Evolutionary conservation across 2,797 vertebrate species (phyloP).

Genomic region (Sebastes diploproa): DNA sequence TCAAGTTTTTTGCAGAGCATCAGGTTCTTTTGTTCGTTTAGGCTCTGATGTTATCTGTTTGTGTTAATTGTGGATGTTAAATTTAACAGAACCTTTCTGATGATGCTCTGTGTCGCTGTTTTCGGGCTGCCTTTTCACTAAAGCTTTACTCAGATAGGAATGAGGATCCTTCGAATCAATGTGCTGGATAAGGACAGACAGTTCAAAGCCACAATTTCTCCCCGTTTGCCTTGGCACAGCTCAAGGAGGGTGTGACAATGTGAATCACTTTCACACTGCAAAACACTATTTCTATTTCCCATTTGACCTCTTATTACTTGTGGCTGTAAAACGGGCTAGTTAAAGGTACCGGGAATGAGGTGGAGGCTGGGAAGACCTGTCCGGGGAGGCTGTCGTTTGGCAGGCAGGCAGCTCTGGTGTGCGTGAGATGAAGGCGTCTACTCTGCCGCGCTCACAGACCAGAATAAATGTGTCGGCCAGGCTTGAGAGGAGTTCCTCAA

Average conservation of each 20-base stretch:
- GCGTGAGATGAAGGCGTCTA: slow-evolving; percentile 44
- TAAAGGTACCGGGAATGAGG: slow-evolving; percentile 49
- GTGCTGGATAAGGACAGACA: slow-evolving; percentile 57
- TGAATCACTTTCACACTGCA: slow-evolving; percentile 59
- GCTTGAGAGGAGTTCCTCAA: slow-evolving; percentile 57
- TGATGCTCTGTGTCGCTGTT: neutral
- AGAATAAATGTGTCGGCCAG: slow-evolving; percentile 57
- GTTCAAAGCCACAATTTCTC: slow-evolving; percentile 62
- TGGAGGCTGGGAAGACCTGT: slow-evolving; percentile 16
- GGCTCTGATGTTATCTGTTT: neutral
- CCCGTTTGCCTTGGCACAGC: slow-evolving; percentile 58
- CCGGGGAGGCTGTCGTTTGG: slow-evolving; percentile 43
- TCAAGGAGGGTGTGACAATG: slow-evolving; percentile 58
- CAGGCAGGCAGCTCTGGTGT: slow-evolving; percentile 24
- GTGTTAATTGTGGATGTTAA: slow-evolving; percentile 36
- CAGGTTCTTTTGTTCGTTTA: neutral
- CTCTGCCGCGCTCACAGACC: slow-evolving; percentile 36
- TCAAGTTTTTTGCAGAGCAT: neutral
- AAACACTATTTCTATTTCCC: slow-evolving; percentile 60
- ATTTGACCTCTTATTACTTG: slow-evolving; percentile 54
- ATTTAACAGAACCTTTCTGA: slow-evolving; percentile 28
- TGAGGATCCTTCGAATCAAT: slow-evolving; percentile 50
- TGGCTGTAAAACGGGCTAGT: slow-evolving; percentile 51
- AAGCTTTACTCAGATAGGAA: slow-evolving; percentile 30
- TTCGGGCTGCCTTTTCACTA: slow-evolving; percentile 8